These are phyloP conservation scores for Premnoplex brunnescens DNA, from an alignment of 2,797 vertebrate genomes.

Conservation along the genomic window DNA sequence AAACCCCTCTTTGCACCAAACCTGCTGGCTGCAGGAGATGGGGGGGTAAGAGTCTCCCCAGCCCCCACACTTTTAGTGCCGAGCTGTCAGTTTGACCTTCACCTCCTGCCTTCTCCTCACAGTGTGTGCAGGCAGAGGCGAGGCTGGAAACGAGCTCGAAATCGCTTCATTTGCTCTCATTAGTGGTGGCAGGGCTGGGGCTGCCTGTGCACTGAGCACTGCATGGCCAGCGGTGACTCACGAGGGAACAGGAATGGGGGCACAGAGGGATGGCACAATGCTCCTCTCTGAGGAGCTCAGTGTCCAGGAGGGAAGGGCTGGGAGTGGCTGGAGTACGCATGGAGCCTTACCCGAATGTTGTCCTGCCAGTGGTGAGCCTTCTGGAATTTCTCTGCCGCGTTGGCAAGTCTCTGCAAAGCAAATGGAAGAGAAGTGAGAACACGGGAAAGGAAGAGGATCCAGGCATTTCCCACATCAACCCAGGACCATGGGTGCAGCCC, in stretches of 20 bases:
- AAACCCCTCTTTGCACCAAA: not conserved
- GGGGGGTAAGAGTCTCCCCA: not conserved
- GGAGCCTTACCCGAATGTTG: slow-evolving; percentile 89
- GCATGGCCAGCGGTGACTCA: rapidly evolving
- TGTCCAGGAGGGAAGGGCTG: not conserved
- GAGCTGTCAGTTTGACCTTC: slow-evolving; percentile 13
- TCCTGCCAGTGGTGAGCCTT: slow-evolving; percentile 93
- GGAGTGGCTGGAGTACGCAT: rapidly evolving
- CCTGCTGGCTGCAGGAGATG: rapidly evolving
- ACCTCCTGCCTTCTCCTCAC: slow-evolving; percentile 27
- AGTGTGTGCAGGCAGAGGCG: not conserved
- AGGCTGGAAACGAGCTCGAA: slow-evolving; percentile 38
- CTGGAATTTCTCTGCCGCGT: slow-evolving; percentile 92
- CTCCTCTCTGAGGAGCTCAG: not conserved
- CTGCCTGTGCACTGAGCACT: rapidly evolving
- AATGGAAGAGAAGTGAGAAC: not conserved
- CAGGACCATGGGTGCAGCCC: rapidly evolving
- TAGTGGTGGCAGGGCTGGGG: not conserved
- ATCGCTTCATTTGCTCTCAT: slow-evolving; percentile 51
- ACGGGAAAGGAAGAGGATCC: not conserved
- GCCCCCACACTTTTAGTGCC: not conserved
- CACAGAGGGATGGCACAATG: not conserved
- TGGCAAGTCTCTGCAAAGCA: slow-evolving; percentile 86
- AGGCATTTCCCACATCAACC: not conserved
- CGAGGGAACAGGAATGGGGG: rapidly evolving